Conservation (phyloP, 2,888 invertebrate species). For the Dryococelus australis region DNA sequence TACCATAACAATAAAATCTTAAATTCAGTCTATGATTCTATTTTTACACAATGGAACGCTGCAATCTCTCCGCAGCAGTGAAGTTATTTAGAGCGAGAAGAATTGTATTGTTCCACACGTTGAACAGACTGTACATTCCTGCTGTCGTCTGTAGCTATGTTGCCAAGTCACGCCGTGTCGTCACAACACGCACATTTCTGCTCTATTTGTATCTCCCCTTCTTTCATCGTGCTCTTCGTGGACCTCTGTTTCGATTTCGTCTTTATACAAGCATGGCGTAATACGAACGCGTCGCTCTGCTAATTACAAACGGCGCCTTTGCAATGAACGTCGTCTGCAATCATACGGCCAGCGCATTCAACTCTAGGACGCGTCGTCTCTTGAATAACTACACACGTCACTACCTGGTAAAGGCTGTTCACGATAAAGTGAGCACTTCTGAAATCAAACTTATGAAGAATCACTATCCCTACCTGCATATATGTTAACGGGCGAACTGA, state of each 20-base stretch:
- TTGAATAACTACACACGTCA: too few species aligned
- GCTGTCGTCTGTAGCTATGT: not conserved
- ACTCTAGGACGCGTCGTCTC: too few species aligned
- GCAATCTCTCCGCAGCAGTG: too few species aligned
- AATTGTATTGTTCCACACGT: not conserved
- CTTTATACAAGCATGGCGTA: not conserved
- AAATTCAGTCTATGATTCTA: too few species aligned
- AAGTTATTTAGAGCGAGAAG: not conserved
- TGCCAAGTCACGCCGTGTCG: not conserved
- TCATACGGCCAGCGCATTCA: not conserved
- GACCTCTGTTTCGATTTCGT: not conserved
- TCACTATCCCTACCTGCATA: too few species aligned
- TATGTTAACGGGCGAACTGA: too few species aligned
- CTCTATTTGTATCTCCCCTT: not conserved
- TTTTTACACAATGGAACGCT: too few species aligned
- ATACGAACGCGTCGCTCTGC: not conserved
- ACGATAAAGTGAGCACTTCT: too few species aligned
- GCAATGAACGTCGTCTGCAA: not conserved
- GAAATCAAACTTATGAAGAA: too few species aligned
- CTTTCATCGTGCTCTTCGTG: not conserved
- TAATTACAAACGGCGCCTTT: not conserved
- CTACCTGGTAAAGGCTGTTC: too few species aligned
- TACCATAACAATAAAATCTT: too few species aligned
- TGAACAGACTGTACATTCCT: not conserved
- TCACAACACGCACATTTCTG: not conserved